Conservation (phyloP, 2,888 invertebrate species). For the Rutpela maculata region DNA sequence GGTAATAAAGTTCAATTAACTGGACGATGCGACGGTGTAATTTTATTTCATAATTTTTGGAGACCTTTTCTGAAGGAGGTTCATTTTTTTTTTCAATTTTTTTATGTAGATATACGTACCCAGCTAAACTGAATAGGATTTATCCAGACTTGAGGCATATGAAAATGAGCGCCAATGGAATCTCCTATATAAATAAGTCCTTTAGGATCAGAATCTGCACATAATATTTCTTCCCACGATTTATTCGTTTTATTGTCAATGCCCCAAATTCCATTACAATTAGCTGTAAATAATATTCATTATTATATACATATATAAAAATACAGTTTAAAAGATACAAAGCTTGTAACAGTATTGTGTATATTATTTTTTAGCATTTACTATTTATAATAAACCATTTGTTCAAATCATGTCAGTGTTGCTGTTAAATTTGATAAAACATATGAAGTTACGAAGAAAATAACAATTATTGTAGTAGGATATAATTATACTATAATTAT, state of each 20-base stretch:
- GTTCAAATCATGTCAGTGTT: too few species aligned
- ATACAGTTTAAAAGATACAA: not conserved
- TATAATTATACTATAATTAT: too few species aligned
- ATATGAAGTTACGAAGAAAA: too few species aligned
- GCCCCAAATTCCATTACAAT: conserved; percentile 69
- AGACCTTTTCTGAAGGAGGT: too few species aligned
- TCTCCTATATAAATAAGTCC: conserved; percentile 70
- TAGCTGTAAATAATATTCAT: conserved; percentile 51
- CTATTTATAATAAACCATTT: too few species aligned
- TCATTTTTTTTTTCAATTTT: too few species aligned
- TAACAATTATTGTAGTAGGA: too few species aligned
- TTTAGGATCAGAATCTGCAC: conserved; percentile 57
- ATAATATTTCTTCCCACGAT: conserved; percentile 64
- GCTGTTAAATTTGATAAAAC: too few species aligned
- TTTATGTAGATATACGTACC: conserved; percentile 56
- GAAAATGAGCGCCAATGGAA: conserved; percentile 75
- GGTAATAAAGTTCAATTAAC: too few species aligned
- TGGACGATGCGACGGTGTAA: too few species aligned
- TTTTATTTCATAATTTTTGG: too few species aligned
- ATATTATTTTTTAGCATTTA: too few species aligned
- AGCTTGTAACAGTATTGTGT: not conserved
- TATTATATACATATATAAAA: not conserved
- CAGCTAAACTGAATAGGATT: conserved; percentile 68
- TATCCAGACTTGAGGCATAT: conserved; percentile 73
- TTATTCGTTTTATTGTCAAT: conserved; percentile 53